Conservation (phyloP, 2,797 vertebrate species). For the Anabacerthia variegaticeps region DNA sequence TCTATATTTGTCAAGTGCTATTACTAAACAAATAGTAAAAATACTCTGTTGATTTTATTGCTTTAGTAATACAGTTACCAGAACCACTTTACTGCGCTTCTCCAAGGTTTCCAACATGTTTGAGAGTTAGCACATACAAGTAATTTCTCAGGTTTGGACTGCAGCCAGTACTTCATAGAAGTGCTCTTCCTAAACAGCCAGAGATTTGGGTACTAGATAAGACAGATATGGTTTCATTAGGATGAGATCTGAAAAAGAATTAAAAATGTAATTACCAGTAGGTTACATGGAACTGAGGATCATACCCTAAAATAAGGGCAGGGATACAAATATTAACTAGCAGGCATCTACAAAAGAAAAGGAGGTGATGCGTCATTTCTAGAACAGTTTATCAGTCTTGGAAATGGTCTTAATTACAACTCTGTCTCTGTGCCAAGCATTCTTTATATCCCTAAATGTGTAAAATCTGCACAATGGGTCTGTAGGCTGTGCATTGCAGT, state of each 20-base stretch:
- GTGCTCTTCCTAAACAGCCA: neutral
- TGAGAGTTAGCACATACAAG: neutral
- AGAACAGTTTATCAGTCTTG: neutral
- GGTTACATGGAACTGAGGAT: neutral
- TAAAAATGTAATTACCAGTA: neutral
- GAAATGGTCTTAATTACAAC: neutral
- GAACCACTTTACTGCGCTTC: neutral
- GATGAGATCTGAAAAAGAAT: neutral
- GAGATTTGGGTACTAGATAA: neutral
- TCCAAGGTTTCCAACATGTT: neutral
- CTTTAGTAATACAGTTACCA: neutral
- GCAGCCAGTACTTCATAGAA: neutral
- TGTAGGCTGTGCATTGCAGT: neutral
- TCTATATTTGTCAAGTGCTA: neutral
- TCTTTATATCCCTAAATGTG: neutral
- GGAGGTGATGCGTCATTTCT: neutral
- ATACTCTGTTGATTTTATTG: constrained; percentile 31
- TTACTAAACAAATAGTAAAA: constrained; percentile 46
- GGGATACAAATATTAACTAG: neutral
- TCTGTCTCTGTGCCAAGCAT: neutral
- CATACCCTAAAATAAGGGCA: neutral
- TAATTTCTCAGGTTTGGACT: neutral
- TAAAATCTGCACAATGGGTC: neutral
- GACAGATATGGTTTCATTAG: neutral
- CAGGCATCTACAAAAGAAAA: neutral